Evolutionary conservation across 2,113 vertebrate species (phyloP).

Genomic region (Columbina picui): DNA sequence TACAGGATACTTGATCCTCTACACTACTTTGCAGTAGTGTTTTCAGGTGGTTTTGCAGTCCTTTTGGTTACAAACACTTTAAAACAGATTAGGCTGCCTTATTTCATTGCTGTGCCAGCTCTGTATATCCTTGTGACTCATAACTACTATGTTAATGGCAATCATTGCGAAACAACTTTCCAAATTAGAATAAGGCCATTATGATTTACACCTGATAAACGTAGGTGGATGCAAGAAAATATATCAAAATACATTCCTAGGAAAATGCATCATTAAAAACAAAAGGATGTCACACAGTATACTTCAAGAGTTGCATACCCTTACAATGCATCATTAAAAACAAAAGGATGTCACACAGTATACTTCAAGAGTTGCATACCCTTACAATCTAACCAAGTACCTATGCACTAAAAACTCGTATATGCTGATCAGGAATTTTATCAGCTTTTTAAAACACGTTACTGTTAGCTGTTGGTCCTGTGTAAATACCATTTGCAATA

Average conservation of each 20-base stretch:
- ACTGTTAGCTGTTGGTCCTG: background rate
- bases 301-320: background rate
- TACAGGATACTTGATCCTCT: background rate
- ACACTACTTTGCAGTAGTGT: background rate
- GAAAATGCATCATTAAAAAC: background rate
- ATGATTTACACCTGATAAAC: conserved; percentile 5
- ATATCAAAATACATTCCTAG: background rate
- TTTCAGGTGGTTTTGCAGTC: conserved; percentile 8
- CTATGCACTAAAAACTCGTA: background rate
- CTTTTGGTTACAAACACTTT: conserved; percentile 7
- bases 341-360: background rate
- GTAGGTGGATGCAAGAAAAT: background rate
- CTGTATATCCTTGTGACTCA: background rate
- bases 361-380: background rate
- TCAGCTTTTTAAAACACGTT: background rate
- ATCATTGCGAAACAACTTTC: background rate
- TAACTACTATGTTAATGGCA: background rate
- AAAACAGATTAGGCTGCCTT: background rate
- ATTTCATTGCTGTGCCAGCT: background rate
- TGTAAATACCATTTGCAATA: background rate
- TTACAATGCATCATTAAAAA: background rate
- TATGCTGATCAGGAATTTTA: background rate
- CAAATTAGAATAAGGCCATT: conserved; percentile 18
- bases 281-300: background rate
- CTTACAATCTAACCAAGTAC: background rate